phyloP scores from a whole-genome alignment of 2,888 invertebrate species.

The Imbricaverruca yamaguchii region DNA sequence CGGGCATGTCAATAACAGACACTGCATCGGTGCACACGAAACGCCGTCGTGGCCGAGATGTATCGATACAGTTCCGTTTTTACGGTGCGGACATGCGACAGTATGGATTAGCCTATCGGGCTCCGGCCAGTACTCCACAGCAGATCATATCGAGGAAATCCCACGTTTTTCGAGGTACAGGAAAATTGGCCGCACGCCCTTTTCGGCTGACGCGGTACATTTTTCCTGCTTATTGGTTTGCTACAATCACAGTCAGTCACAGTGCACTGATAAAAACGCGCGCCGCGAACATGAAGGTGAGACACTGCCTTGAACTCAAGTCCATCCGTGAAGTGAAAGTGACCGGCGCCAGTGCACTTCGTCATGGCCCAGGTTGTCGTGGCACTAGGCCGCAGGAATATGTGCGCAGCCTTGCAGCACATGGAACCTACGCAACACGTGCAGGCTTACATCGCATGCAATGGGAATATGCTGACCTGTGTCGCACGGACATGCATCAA shows the following conservation, averaged over 20 bases:
- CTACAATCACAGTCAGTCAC: background rate
- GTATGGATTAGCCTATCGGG: background rate
- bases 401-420: too few relatives aligned
- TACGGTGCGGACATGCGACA: background rate
- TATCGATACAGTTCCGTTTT: background rate
- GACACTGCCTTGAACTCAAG: background rate
- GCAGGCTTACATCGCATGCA: too few relatives aligned
- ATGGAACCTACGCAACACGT: too few relatives aligned
- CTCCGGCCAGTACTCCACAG: background rate
- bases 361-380: too few relatives aligned
- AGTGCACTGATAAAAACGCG: background rate
- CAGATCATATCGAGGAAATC: background rate
- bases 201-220: background rate
- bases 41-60: background rate
- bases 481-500: too few relatives aligned
- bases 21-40: background rate
- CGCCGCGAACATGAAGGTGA: background rate
- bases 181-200: background rate
- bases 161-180: background rate
- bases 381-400: too few relatives aligned
- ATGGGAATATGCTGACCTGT: too few relatives aligned
- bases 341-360: background rate
- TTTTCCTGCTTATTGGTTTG: conserved; percentile 8
- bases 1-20: background rate
- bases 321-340: background rate